A percentile compares a stretch with the other conserved stretches of the same genome.
These are phyloP conservation scores for Autographa gamma DNA, from an alignment of 2,888 invertebrate genomes.

Conservation along the genomic window DNA sequence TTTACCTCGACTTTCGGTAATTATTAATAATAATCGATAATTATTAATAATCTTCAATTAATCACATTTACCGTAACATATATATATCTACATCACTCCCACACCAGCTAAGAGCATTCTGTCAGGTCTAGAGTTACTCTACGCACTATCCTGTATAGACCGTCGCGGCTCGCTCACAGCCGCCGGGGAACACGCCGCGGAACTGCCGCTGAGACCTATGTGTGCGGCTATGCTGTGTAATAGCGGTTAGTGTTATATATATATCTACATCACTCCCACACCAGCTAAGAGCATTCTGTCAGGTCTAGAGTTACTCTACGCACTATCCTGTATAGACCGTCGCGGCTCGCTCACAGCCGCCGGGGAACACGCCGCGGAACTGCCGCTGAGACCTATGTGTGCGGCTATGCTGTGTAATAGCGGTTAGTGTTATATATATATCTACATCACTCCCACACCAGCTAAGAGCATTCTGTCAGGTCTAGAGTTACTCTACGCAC, in stretches of 20 bases:
- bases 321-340: constrained; percentile 94
- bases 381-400: constrained; percentile 96
- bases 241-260: constrained; percentile 92
- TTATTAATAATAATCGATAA: too few species aligned
- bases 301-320: constrained; percentile 96
- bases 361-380: constrained; percentile 96
- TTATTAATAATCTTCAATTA: too few species aligned
- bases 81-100: too few species aligned
- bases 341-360: constrained; percentile 94
- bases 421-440: too few species aligned
- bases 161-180: constrained; percentile 93
- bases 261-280: constrained; percentile 96
- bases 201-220: constrained; percentile 96
- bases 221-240: constrained; percentile 95
- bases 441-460: constrained; percentile 97
- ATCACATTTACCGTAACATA: too few species aligned
- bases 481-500: constrained; percentile 95
- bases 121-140: constrained; percentile 95
- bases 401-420: constrained; percentile 95
- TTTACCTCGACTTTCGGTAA: too few species aligned
- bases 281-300: constrained; percentile 95
- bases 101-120: constrained; percentile 97
- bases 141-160: constrained; percentile 95
- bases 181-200: constrained; percentile 95
- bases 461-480: constrained; percentile 95